Conservation (phyloP, 2,113 vertebrate genomes). For the Zootoca vivipara region DNA sequence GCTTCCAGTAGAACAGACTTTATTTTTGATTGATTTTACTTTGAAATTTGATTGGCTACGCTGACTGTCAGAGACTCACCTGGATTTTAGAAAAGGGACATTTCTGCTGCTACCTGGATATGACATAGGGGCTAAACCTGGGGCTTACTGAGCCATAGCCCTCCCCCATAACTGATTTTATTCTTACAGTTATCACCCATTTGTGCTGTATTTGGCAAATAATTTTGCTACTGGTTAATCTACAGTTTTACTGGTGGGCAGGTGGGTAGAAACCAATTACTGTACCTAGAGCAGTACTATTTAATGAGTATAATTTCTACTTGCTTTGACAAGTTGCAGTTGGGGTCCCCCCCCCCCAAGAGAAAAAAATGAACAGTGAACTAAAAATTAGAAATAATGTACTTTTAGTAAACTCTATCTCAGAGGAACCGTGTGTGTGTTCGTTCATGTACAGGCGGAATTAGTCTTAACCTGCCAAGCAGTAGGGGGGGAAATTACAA, state of each 20-base stretch:
- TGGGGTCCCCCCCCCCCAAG: neutral
- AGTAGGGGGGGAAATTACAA: conserved; percentile 73
- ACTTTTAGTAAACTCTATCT: conserved; percentile 57
- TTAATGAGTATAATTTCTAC: neutral
- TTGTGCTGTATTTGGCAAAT: neutral
- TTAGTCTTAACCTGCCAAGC: conserved; percentile 79
- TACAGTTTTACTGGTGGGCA: conserved; percentile 25
- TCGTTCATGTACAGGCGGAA: conserved; percentile 65
- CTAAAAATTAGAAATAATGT: conserved; percentile 36
- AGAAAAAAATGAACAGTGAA: conserved; percentile 44
- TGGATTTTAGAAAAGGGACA: too few relatives aligned
- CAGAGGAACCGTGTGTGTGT: conserved; percentile 36
- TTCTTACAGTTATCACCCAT: neutral
- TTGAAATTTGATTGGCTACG: too few relatives aligned
- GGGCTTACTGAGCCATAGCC: too few relatives aligned
- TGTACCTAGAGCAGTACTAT: conserved; percentile 1
- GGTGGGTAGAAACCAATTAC: conserved; percentile 11
- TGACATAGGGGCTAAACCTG: too few relatives aligned
- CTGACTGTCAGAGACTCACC: too few relatives aligned
- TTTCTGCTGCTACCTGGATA: too few relatives aligned
- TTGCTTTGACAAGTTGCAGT: conserved; percentile 46
- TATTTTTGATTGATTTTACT: too few relatives aligned
- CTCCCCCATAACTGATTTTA: neutral
- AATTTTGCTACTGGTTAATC: conserved; percentile 20
- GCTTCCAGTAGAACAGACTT: neutral